Conservation (phyloP, 2,113 vertebrate species). For the Phyllopteryx taeniolatus region DNA sequence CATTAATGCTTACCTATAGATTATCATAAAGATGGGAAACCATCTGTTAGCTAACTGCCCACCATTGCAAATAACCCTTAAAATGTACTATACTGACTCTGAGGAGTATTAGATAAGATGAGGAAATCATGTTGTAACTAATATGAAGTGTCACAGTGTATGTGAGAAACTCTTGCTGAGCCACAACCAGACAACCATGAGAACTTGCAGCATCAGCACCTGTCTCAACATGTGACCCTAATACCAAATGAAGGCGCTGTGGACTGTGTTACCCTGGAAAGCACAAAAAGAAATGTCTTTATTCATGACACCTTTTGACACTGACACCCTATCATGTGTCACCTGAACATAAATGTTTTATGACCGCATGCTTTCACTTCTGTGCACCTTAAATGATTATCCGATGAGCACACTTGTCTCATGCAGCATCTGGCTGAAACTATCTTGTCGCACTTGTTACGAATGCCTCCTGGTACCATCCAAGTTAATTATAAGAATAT, state of each 20-base stretch:
- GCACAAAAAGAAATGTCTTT: slow-evolving; percentile 19
- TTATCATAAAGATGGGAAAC: neutral
- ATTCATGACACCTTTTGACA: slow-evolving; percentile 20
- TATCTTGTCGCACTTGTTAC: neutral
- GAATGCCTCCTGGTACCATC: neutral
- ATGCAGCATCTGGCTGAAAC: neutral
- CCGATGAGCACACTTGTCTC: neutral
- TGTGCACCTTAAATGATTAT: neutral
- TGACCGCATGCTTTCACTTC: slow-evolving; percentile 18
- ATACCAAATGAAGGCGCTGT: slow-evolving; percentile 29
- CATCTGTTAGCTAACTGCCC: neutral
- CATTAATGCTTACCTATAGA: neutral
- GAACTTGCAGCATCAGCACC: slow-evolving; percentile 61
- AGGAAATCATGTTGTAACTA: neutral
- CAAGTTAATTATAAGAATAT: neutral
- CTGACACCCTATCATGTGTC: slow-evolving; percentile 31
- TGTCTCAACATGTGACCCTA: slow-evolving; percentile 50
- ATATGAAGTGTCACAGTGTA: slow-evolving; percentile 12
- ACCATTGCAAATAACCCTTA: neutral
- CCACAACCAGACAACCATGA: slow-evolving; percentile 13
- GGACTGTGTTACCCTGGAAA: slow-evolving; percentile 27
- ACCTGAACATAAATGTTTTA: neutral
- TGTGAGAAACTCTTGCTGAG: slow-evolving; percentile 14
- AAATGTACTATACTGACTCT: neutral
- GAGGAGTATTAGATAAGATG: neutral